A percentile compares a stretch with the other conserved stretches of the same genome.
Evolutionary conservation across 1,140 invertebrate species (phyloP).

Genomic region (Bombus fervidus): DNA sequence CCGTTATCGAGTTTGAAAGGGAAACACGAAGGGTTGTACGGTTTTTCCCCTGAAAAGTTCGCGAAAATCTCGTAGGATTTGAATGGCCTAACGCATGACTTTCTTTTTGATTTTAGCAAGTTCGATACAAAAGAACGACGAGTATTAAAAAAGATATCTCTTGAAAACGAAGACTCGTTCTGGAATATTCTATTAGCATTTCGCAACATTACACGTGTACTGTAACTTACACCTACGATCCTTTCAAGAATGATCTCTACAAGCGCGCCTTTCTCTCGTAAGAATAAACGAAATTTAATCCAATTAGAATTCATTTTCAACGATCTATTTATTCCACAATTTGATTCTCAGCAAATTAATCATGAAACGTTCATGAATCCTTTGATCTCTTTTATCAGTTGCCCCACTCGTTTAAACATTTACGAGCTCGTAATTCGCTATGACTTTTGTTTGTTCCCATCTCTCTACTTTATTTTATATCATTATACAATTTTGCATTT

Average conservation of each 20-base stretch:
- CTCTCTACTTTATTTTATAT: too few species aligned
- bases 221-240: neutral
- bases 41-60: neutral
- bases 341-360: neutral
- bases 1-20: neutral
- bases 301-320: neutral
- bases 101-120: neutral
- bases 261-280: neutral
- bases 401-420: too few species aligned
- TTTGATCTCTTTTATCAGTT: too few species aligned
- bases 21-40: too few species aligned
- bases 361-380: neutral
- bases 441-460: too few species aligned
- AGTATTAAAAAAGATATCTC: neutral
- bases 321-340: neutral
- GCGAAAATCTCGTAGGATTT: neutral
- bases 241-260: neutral
- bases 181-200: neutral
- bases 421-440: too few species aligned
- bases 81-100: too few species aligned
- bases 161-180: neutral
- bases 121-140: neutral
- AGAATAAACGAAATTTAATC: neutral
- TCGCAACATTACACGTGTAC: neutral
- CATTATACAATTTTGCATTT: too few species aligned